A percentile compares a stretch with the other conserved stretches of the same genome.
Evolutionary conservation across 2,888 invertebrate genomes (phyloP).

Genomic region (Deilephila elpenor): DNA sequence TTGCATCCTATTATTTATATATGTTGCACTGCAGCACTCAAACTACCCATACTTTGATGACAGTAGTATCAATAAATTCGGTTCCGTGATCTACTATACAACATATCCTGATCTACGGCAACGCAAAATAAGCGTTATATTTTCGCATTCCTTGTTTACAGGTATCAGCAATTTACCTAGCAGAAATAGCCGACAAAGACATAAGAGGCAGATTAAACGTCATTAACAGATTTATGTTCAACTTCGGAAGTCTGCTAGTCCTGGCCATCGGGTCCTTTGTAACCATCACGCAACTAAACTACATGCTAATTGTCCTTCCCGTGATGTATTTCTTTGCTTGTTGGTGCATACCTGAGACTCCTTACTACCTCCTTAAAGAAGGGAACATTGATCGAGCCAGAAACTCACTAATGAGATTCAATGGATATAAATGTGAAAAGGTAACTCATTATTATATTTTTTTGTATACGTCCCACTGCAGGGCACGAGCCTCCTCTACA

Average conservation of each 20-base stretch:
- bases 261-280: conserved; percentile 67
- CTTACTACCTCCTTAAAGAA: conserved; percentile 82
- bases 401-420: conserved; percentile 62
- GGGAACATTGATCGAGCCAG: conserved; percentile 70
- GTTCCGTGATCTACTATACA: too few relatives aligned
- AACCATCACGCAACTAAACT: conserved; percentile 65
- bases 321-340: conserved; percentile 72
- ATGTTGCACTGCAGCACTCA: too few relatives aligned
- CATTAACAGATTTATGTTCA: conserved; percentile 60
- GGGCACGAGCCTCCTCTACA: too few relatives aligned
- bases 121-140: too few relatives aligned
- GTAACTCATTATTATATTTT: conserved; percentile 39
- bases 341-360: conserved; percentile 84
- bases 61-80: too few relatives aligned
- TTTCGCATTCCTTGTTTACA: conserved; percentile 42
- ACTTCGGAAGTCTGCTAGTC: conserved; percentile 67
- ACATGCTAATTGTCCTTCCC: conserved; percentile 71
- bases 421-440: conserved; percentile 58
- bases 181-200: conserved; percentile 73
- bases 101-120: too few relatives aligned
- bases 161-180: conserved; percentile 70
- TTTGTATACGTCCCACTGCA: neutral
- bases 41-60: too few relatives aligned
- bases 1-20: too few relatives aligned
- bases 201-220: conserved; percentile 66